A percentile compares a stretch with the other conserved stretches of the same genome.
These are phyloP conservation scores for Cryptocephalus moraei DNA, from an alignment of 2,888 invertebrate genomes.

Conservation along the genomic window DNA sequence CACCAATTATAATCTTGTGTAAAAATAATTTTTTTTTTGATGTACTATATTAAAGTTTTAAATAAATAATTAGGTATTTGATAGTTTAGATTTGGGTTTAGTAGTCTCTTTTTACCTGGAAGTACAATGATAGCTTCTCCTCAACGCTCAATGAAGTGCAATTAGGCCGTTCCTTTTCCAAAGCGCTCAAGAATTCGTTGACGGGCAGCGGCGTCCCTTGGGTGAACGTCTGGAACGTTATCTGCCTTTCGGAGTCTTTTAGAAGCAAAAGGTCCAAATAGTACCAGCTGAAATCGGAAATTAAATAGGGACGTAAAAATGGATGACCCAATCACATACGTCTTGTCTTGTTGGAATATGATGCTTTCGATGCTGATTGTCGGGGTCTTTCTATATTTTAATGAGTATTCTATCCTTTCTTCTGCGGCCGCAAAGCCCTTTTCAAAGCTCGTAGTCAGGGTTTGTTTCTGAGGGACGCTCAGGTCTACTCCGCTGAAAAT, in stretches of 20 bases:
- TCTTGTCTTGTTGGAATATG: slow-evolving; percentile 56
- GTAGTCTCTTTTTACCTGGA: slow-evolving; percentile 13
- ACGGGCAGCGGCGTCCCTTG: slow-evolving; percentile 67
- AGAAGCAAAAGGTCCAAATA: slow-evolving; percentile 62
- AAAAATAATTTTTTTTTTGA: no score
- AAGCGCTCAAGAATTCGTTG: slow-evolving; percentile 16
- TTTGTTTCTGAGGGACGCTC: slow-evolving; percentile 52
- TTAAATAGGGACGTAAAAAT: not conserved
- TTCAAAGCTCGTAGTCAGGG: slow-evolving; percentile 70
- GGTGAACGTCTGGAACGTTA: slow-evolving; percentile 59
- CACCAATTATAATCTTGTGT: no score
- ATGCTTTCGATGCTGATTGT: slow-evolving; percentile 68
- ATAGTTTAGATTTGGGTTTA: no score
- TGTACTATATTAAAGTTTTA: no score
- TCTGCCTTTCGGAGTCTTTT: slow-evolving; percentile 57
- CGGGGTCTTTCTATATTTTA: slow-evolving; percentile 52
- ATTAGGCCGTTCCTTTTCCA: slow-evolving; percentile 13
- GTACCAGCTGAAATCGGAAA: slow-evolving; percentile 54
- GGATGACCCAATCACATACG: slow-evolving; percentile 21
- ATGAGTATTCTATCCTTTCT: slow-evolving; percentile 54
- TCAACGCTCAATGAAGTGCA: slow-evolving; percentile 13
- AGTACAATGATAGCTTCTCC: slow-evolving; percentile 18
- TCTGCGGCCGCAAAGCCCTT: slow-evolving; percentile 65
- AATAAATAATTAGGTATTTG: no score
- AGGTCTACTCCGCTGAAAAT: slow-evolving; percentile 50